Base-by-base conservation (phyloP, 2,888 invertebrate genomes). In the Dorcus parallelipipedus region DNA sequence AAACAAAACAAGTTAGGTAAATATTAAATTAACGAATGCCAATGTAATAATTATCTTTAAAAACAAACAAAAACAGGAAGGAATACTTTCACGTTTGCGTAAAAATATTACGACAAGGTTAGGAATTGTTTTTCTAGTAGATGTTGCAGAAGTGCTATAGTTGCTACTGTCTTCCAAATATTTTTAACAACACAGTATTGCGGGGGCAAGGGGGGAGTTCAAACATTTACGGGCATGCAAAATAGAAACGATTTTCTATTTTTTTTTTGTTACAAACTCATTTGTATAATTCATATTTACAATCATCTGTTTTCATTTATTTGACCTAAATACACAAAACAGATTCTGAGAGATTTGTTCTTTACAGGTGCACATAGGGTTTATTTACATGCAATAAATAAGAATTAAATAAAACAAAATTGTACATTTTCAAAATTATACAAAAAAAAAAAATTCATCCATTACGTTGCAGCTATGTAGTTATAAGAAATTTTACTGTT, bases 271-370 rank as follows among this genome's bases (percentile, higher is more conserved):
- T 45, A 45, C 45, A 45, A 45, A 45, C 45, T 45, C 45, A 45
- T 45, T 45, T 45, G 17, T 45, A 45, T 45, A 45, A 45, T 45
- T 20, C 17, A 7, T 45, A 45, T 45, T 45, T 45, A 45, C 45
- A 45, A 10, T 45, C 45, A 23, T 10, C 23, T 9, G 45, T 45
- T 45, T 42, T 42, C 26, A 33, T 33, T 33, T 6, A 33, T 45
- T 45, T 45, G 45, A 45, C 45, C 23, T 45, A 45, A 45, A 38
- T 50, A 50, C 50, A 48, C 38, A 56, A 50, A 43, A 43, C 50
- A 40, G 52, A 56, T 52, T 45, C 56, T 56, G 56, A 52, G 56
- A 56, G 56, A 51, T 47, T 56, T 51, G 39, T n/a, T 52, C 45
- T 41, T 42, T 55, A 41, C 26, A 45, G 9, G 23, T 45, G 45